Conservation (phyloP, 2,113 vertebrate genomes). For the Eclectus roratus region DNA sequence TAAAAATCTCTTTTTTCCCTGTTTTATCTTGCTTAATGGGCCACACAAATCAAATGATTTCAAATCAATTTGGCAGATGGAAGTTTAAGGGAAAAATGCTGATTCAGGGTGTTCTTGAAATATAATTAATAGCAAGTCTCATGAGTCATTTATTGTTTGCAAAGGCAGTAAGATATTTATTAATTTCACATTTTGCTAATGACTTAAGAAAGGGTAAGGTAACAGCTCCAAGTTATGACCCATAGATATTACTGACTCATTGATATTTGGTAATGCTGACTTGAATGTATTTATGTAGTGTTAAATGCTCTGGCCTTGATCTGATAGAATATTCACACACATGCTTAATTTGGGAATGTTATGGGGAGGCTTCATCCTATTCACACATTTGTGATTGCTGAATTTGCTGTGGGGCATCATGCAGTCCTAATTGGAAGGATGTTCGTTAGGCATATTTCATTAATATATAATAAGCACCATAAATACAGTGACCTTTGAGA, state of each 20-base stretch:
- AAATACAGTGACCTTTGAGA: slow-evolving; percentile 19
- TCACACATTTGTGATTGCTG: background rate
- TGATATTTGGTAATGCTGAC: background rate
- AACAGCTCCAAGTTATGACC: background rate
- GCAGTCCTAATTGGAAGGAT: background rate
- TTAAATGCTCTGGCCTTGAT: background rate
- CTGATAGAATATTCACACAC: background rate
- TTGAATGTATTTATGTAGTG: background rate
- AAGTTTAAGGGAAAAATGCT: background rate
- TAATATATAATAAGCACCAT: background rate
- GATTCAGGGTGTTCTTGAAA: background rate
- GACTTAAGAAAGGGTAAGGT: background rate
- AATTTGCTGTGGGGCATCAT: background rate
- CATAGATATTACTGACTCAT: background rate
- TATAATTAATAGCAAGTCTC: background rate
- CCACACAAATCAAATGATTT: background rate
- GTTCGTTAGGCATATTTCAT: slow-evolving; percentile 12
- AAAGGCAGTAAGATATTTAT: background rate
- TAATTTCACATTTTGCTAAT: background rate
- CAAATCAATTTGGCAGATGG: background rate
- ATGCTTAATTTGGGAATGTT: background rate
- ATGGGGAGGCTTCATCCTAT: background rate
- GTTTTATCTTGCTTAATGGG: background rate
- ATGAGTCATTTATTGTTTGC: background rate
- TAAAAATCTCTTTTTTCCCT: background rate